phyloP scores from a whole-genome alignment of 2,888 invertebrate genomes.

The Salpingus planirostris region DNA sequence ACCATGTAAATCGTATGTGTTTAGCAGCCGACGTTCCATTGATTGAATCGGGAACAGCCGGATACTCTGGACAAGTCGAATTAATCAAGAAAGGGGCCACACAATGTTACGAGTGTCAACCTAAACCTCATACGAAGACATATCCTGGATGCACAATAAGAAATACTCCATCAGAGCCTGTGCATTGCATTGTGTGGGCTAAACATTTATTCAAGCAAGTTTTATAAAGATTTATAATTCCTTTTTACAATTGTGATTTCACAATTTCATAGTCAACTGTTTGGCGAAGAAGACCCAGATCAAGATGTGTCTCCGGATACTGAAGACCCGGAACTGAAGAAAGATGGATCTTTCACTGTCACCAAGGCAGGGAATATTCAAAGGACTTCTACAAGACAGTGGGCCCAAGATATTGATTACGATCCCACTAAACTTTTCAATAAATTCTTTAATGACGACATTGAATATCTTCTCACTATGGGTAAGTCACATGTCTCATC shows the following conservation, averaged over 20 bases:
- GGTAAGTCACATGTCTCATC: no score
- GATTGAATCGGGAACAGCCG: conserved; percentile 95
- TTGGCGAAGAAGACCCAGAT: conserved; percentile 94
- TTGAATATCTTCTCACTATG: conserved; percentile 90
- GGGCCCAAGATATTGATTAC: conserved; percentile 80
- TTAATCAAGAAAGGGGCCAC: conserved; percentile 77
- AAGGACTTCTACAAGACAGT: conserved; percentile 68
- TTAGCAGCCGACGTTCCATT: conserved; percentile 89
- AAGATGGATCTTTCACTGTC: conserved; percentile 53
- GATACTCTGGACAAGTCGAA: conserved; percentile 94
- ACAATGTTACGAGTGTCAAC: conserved; percentile 95
- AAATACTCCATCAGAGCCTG: conserved; percentile 97
- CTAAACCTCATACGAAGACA: conserved; percentile 82
- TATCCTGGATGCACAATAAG: conserved; percentile 98
- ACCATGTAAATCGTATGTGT: conserved; percentile 99
- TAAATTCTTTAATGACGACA: conserved; percentile 92
- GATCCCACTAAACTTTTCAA: conserved; percentile 78
- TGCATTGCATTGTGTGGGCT: conserved; percentile 99
- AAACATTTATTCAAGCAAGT: conserved; percentile 95
- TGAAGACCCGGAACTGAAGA: conserved; percentile 80
- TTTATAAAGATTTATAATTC: background rate
- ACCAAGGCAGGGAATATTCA: conserved; percentile 44
- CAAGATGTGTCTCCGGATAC: conserved; percentile 97
- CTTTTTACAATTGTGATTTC: conserved; percentile 2
- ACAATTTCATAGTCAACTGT: conserved; percentile 67